A percentile compares a stretch with the other conserved stretches of the same genome.
Evolutionary conservation across 2,888 invertebrate species (phyloP).

Genomic region (Xestobium rufovillosum): DNA sequence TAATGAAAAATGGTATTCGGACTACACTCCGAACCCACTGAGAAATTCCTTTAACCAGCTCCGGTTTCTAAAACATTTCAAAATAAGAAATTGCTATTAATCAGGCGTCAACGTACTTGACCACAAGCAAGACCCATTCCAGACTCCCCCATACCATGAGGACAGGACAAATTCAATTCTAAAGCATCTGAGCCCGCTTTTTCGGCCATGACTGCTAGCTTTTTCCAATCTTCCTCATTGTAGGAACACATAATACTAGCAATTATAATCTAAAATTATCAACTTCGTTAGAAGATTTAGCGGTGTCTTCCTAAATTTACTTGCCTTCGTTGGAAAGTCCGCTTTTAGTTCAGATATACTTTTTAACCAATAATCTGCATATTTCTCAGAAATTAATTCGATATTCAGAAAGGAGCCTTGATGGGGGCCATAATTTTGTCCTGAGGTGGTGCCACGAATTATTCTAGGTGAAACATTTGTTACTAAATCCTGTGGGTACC

Average conservation of each 20-base stretch:
- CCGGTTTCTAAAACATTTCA: constrained; percentile 68
- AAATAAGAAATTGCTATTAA: too few relatives aligned
- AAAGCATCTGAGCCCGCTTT: constrained; percentile 86
- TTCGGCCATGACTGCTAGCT: constrained; percentile 69
- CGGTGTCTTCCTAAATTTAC: background rate
- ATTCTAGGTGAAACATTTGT: constrained; percentile 97
- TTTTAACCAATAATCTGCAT: constrained; percentile 85
- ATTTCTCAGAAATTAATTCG: constrained; percentile 96
- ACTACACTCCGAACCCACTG: constrained; percentile 81
- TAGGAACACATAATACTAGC: constrained; percentile 95
- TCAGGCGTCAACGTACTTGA: constrained; percentile 68
- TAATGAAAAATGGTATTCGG: constrained; percentile 93
- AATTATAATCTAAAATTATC: constrained; percentile 64
- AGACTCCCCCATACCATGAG: constrained; percentile 97
- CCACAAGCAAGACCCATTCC: constrained; percentile 99
- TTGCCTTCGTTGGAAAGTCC: constrained; percentile 85
- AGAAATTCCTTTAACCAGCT: constrained; percentile 80
- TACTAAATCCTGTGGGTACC: constrained; percentile 75
- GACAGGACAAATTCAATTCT: constrained; percentile 94
- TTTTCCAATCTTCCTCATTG: constrained; percentile 80
- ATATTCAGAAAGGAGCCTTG: constrained; percentile 96
- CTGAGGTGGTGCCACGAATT: constrained; percentile 86
- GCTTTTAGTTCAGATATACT: constrained; percentile 80
- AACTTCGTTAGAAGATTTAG: background rate
- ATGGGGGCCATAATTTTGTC: constrained; percentile 89